A percentile compares a stretch with the other conserved stretches of the same genome.
Conservation (phyloP, 2,888 invertebrate genomes). For the Heterodera filipjevi region DNA sequence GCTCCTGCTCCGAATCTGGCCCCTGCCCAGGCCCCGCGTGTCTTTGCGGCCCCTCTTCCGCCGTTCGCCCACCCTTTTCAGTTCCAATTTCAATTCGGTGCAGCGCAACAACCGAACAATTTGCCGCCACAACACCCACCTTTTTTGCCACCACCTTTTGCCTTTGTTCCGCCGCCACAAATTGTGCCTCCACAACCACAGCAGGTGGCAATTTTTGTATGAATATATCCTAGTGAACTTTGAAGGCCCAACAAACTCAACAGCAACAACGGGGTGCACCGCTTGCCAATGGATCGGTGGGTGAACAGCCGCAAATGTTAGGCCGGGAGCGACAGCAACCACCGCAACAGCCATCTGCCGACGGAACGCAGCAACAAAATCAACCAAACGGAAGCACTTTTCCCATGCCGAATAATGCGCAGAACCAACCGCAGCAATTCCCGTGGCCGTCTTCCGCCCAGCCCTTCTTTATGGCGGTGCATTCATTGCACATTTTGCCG, state of each 20-base stretch:
- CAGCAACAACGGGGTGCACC: not conserved
- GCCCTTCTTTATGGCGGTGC: slow-evolving; percentile 15
- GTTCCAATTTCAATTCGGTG: slow-evolving; percentile 34
- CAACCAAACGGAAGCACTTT: not conserved
- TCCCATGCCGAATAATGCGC: too few relatives aligned
- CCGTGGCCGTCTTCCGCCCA: slow-evolving; percentile 2
- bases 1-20: not conserved
- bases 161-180: slow-evolving; percentile 29
- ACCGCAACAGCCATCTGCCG: slow-evolving; percentile 15
- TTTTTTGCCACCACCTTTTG: slow-evolving; percentile 20
- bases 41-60: slow-evolving; percentile 18
- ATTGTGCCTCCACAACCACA: slow-evolving; percentile 13
- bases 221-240: not conserved
- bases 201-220: not conserved
- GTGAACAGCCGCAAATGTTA: slow-evolving; percentile 1
- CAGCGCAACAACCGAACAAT: slow-evolving; percentile 16
- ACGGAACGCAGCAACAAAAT: not conserved
- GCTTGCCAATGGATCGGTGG: not conserved
- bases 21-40: slow-evolving; percentile 11
- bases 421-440: slow-evolving; percentile 26
- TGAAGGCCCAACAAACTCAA: not conserved
- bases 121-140: slow-evolving; percentile 18
- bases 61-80: slow-evolving; percentile 30
- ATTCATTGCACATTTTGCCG: not conserved
- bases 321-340: not conserved